Base-by-base conservation (phyloP, 2,888 invertebrate genomes). In the Sycophila texana region DNA sequence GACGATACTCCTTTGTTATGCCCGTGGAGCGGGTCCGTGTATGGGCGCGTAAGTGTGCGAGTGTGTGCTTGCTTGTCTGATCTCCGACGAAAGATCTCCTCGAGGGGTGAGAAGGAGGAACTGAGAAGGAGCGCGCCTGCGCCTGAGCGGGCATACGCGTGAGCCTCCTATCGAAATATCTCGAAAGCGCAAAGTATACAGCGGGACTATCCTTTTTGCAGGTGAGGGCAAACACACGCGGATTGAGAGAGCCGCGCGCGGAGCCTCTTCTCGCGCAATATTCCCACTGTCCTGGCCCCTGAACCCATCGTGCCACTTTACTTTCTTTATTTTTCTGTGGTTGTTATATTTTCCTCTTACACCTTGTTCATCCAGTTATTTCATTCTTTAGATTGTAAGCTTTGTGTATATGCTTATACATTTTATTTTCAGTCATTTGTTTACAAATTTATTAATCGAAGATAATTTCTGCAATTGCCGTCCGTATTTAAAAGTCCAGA, bases 51-150 rank as follows among this genome's bases (percentile, higher is more conserved):
- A 26, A 26, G 26, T 26, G 26, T 26, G 26, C 57, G 71, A 30
- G 20, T 70, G 22, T 66, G 30, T 58, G 51, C 7, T 22, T 39
- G 63, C 74, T 87, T 86, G 85, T 86, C 84, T 83, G 87, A 88
- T 88, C 87, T 86, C 81, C 78, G 81, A 82, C 84, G 86, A 83
- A 86, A 84, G 84, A 87, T 88, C 86, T 87, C 84, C 82, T 80
- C 81, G 65, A 83, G 83, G 74, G 65, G 58, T 60, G 20, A 63
- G 55, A 63, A 71, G 77, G 47, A 77, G 60, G 60, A 67, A 60
- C 65, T 66, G 65, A 13, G 26, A 53, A 53, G 61, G 53, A 77
- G 26, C 12, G 18, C 10, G 20, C 1, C 14, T 55, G 39, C 10
- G 20, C 1, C 14, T 55, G 39, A 47, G 57, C 65, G 39, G 39